Evolutionary conservation across 92 coral and sea anemone species (phyloP).

Genomic region (Epizoanthus stellaris): DNA sequence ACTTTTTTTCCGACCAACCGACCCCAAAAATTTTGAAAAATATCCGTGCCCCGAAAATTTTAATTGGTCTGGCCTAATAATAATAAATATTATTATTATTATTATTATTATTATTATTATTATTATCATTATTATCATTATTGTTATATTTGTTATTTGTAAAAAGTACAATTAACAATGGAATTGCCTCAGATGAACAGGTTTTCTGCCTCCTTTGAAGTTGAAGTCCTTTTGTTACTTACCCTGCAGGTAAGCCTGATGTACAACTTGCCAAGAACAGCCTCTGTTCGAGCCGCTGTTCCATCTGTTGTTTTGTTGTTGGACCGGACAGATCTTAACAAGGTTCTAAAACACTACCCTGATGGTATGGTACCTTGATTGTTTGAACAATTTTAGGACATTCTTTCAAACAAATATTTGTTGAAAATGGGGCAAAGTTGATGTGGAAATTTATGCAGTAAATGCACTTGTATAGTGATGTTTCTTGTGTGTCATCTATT

Average conservation of each 20-base stretch:
- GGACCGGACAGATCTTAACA: slow-evolving; percentile 79
- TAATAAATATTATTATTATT: too few relatives aligned
- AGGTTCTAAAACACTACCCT: slow-evolving; percentile 84
- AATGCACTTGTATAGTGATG: too few relatives aligned
- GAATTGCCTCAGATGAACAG: not conserved
- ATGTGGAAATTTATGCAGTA: too few relatives aligned
- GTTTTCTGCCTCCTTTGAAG: too few relatives aligned
- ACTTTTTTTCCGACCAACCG: too few relatives aligned
- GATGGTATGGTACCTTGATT: slow-evolving; percentile 53
- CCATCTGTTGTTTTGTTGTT: slow-evolving; percentile 75
- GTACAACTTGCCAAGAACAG: slow-evolving; percentile 80
- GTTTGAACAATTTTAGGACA: not conserved
- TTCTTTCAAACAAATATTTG: not conserved
- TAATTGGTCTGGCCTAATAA: too few relatives aligned
- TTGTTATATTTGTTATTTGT: not conserved
- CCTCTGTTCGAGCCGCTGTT: slow-evolving; percentile 78
- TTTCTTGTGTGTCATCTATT: too few relatives aligned
- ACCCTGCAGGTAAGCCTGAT: slow-evolving; percentile 75
- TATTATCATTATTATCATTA: not conserved
- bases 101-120: too few relatives aligned
- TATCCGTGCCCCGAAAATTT: too few relatives aligned
- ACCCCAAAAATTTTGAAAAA: too few relatives aligned
- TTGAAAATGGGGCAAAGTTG: too few relatives aligned
- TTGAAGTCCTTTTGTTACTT: not conserved
- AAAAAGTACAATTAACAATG: too few relatives aligned